phyloP scores from a whole-genome alignment of 35 echinoderm and acorn worm genomes.

The Stichopus chloronotus region DNA sequence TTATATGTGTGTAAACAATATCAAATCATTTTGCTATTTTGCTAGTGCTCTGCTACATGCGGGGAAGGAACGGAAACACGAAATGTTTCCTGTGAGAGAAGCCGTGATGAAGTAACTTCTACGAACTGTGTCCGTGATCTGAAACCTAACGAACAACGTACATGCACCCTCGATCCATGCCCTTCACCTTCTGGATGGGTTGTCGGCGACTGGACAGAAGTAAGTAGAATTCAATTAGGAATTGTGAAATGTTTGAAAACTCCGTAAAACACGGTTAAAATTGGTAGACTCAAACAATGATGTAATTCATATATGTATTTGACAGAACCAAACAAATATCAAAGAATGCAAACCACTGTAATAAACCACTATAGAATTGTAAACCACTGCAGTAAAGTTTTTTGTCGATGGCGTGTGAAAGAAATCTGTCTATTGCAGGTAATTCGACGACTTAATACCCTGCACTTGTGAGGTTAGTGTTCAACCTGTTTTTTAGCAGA shows the following conservation, averaged over 20 bases:
- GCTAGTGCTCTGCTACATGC: neutral
- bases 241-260: neutral
- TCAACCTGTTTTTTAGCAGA: constrained; percentile 8
- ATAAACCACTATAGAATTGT: no score
- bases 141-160: neutral
- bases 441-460: neutral
- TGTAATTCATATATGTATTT: neutral
- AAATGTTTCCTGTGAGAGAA: neutral
- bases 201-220: neutral
- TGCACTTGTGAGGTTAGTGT: neutral
- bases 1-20: no score
- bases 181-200: neutral
- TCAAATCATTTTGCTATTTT: no score
- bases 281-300: no score
- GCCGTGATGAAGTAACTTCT: neutral
- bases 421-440: neutral
- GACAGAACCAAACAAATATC: neutral
- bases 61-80: neutral
- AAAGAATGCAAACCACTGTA: no score
- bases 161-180: neutral
- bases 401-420: neutral
- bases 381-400: neutral
- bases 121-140: neutral
- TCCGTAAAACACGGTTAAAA: neutral
- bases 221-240: neutral